Conservation (phyloP, 2,888 invertebrate genomes). For the Macrophya annulata region DNA sequence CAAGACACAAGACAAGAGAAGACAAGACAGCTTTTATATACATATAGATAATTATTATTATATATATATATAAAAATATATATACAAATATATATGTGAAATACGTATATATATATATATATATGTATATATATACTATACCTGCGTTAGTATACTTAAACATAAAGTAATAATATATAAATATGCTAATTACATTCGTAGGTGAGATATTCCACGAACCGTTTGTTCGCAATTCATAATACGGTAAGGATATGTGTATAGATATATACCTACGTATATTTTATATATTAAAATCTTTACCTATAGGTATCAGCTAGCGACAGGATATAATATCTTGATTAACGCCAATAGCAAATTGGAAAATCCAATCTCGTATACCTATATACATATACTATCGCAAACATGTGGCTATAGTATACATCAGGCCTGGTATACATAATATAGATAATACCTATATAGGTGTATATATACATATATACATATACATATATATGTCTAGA, state of each 20-base stretch:
- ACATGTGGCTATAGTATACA: background rate
- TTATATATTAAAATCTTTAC: background rate
- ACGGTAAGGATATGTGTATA: background rate
- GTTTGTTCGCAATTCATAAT: slow-evolving; percentile 12
- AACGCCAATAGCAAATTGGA: slow-evolving; percentile 22
- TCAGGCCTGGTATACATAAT: too few relatives aligned
- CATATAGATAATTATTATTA: too few relatives aligned
- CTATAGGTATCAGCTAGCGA: background rate
- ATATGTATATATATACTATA: too few relatives aligned
- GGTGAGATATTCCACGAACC: slow-evolving; percentile 36
- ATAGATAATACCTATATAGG: background rate
- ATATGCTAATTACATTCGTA: slow-evolving; percentile 26
- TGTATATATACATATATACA: too few relatives aligned
- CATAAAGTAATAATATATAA: too few relatives aligned
- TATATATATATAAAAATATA: too few relatives aligned
- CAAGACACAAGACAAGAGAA: background rate
- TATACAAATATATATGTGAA: background rate
- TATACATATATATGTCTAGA: background rate
- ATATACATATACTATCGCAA: background rate
- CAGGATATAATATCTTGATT: slow-evolving; percentile 21
- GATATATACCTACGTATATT: background rate
- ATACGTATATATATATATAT: too few relatives aligned
- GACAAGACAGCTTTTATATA: too few relatives aligned
- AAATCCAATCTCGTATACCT: slow-evolving; percentile 8
- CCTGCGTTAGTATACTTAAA: too few relatives aligned